Conservation (phyloP, 2,888 invertebrate genomes). For the Hypena proboscidalis region DNA sequence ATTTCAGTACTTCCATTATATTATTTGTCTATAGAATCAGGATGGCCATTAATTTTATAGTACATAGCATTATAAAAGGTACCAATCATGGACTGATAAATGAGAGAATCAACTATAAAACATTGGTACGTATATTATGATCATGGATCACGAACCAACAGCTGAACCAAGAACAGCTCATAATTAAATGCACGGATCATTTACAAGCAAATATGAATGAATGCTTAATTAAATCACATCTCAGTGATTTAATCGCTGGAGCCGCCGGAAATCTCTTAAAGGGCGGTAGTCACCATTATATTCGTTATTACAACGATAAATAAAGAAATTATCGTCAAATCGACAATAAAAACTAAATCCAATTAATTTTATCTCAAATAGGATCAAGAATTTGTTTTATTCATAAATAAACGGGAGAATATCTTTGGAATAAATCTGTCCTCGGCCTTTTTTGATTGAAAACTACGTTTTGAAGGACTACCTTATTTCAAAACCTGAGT, state of each 20-base stretch:
- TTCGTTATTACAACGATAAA: conserved; percentile 34
- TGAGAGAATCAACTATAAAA: no score
- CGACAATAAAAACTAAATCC: conserved; percentile 43
- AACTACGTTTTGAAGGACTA: conserved; percentile 43
- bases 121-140: no score
- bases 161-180: no score
- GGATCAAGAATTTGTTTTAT: conserved; percentile 54
- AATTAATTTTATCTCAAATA: conserved; percentile 49
- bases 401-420: conserved; percentile 41
- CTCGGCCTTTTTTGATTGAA: conserved; percentile 57
- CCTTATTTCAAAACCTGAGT: neutral
- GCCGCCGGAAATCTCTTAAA: conserved; percentile 28
- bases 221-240: conserved; percentile 12
- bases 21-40: no score
- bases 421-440: conserved; percentile 61
- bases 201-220: conserved; percentile 1
- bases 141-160: no score
- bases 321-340: conserved; percentile 44
- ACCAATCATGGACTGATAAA: no score
- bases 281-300: conserved; percentile 29
- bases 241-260: conserved; percentile 17
- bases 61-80: no score
- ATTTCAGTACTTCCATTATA: no score
- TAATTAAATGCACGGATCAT: neutral
- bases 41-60: no score